phyloP scores from a whole-genome alignment of 2,888 invertebrate genomes.

The Troides oblongomaculatus region DNA sequence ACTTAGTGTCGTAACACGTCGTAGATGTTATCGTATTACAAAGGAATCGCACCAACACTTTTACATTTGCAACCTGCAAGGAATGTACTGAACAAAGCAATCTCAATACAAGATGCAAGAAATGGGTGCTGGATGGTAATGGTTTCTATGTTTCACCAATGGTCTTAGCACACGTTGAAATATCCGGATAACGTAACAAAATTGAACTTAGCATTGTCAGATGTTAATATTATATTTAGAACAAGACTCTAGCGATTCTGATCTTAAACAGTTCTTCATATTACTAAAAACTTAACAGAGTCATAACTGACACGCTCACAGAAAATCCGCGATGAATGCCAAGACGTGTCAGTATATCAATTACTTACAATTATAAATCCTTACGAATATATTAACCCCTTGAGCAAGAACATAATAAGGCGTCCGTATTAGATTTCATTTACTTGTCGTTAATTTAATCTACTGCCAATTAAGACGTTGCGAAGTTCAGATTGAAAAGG shows the following conservation, averaged over 20 bases:
- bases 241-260: background rate
- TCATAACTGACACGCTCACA: slow-evolving; percentile 8
- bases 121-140: background rate
- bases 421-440: slow-evolving; percentile 1
- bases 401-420: slow-evolving; percentile 20
- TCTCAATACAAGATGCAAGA: background rate
- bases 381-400: slow-evolving; percentile 2
- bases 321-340: slow-evolving; percentile 21
- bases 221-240: background rate
- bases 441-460: background rate
- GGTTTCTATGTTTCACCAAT: background rate
- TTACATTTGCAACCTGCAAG: background rate
- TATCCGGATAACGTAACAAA: background rate
- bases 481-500: background rate
- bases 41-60: too few species aligned
- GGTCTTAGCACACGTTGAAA: background rate
- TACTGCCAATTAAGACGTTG: background rate
- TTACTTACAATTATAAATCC: background rate
- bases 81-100: background rate
- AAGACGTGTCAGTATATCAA: slow-evolving; percentile 13
- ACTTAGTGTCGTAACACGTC: background rate
- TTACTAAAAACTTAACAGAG: background rate
- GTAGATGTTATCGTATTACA: background rate
- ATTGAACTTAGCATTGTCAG: slow-evolving; percentile 2
- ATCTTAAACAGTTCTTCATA: background rate